phyloP scores from a whole-genome alignment of 2,797 vertebrate genomes.

The Coluber constrictor region DNA sequence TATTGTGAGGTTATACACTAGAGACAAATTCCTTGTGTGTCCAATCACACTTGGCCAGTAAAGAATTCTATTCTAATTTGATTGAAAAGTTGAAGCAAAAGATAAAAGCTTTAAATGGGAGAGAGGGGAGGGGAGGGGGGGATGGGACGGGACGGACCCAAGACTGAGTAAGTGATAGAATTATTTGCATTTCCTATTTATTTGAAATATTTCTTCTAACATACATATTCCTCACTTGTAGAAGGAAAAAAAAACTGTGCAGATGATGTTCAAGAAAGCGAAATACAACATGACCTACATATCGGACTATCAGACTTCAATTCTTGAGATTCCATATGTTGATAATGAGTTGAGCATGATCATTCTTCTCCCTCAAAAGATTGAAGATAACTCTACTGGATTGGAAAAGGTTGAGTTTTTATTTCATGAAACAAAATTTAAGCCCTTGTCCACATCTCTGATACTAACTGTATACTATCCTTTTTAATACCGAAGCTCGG shows the following conservation, averaged over 20 bases:
- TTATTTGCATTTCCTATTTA: neutral
- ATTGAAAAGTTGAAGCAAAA: neutral
- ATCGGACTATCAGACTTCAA: constrained; percentile 68
- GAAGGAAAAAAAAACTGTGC: constrained; percentile 75
- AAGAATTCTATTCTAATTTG: neutral
- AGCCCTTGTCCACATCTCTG: neutral
- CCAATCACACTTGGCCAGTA: neutral
- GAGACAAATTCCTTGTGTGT: neutral
- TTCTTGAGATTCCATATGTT: constrained; percentile 84
- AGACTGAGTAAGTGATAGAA: neutral
- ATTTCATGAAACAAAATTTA: neutral
- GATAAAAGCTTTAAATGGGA: neutral
- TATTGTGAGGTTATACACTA: neutral
- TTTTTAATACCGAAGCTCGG: neutral
- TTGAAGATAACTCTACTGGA: constrained; percentile 74
- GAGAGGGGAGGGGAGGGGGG: fast-evolving
- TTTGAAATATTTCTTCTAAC: neutral
- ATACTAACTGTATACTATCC: neutral
- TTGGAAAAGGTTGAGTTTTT: constrained; percentile 75
- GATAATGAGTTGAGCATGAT: constrained; percentile 82
- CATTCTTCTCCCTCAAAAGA: constrained; percentile 79
- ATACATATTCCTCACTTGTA: constrained; percentile 37
- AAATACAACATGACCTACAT: constrained; percentile 75
- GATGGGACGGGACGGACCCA: neutral
- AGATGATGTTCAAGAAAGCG: constrained; percentile 82